phyloP scores from a whole-genome alignment of 2,888 invertebrate species.

The Polia nebulosa region DNA sequence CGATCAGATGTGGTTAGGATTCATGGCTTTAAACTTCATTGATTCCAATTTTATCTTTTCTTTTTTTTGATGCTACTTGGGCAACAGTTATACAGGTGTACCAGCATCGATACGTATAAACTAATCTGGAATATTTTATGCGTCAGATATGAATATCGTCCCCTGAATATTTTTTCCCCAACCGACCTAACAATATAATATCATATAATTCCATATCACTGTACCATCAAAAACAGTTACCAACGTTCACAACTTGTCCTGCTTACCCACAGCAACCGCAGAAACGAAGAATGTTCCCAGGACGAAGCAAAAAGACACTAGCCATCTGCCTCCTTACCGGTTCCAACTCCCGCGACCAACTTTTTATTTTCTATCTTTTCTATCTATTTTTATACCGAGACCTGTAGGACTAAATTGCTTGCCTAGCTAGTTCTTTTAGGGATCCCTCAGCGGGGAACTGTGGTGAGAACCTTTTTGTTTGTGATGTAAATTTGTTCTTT shows the following conservation, averaged over 20 bases:
- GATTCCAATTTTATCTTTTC: neutral
- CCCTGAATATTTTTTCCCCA: no score
- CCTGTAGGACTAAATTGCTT: conserved; percentile 69
- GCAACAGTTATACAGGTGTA: neutral
- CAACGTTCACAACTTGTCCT: conserved; percentile 1
- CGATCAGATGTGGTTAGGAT: neutral
- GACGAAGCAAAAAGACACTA: conserved; percentile 78
- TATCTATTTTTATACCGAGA: conserved; percentile 82
- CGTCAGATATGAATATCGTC: no score
- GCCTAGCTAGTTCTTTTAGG: conserved; percentile 71
- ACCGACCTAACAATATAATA: no score
- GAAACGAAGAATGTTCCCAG: conserved; percentile 83
- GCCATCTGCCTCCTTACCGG: conserved; percentile 86
- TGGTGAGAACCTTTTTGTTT: neutral
- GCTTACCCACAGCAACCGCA: conserved; percentile 24
- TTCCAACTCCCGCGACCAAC: conserved; percentile 69
- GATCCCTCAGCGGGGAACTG: conserved; percentile 32
- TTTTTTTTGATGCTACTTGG: neutral
- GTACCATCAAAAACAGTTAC: conserved; percentile 35
- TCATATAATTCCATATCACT: neutral
- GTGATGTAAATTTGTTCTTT: neutral
- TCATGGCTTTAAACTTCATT: neutral
- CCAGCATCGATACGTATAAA: no score
- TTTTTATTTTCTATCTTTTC: conserved; percentile 84
- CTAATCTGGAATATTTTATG: no score